A percentile compares a stretch with the other conserved stretches of the same genome.
Conservation (phyloP, 2,113 vertebrate species). For the Struthidea cinerea region DNA sequence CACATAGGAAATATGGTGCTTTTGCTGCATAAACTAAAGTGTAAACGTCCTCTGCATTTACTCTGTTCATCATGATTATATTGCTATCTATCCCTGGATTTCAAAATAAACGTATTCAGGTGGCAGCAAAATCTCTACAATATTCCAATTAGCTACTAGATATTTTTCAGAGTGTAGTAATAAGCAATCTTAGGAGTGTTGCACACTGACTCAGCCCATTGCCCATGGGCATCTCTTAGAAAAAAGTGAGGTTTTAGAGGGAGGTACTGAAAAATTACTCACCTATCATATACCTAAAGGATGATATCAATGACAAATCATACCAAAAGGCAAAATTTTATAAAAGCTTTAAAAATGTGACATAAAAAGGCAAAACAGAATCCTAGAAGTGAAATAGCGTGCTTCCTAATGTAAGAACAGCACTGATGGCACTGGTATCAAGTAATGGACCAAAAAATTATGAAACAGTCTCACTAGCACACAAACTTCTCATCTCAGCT, state of each 20-base stretch:
- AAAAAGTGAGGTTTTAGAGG: background rate
- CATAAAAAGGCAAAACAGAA: background rate
- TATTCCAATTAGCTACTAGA: background rate
- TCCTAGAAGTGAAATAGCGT: background rate
- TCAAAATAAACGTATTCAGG: rapidly evolving
- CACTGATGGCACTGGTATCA: background rate
- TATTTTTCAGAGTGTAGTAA: background rate
- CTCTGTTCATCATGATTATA: background rate
- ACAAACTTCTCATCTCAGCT: background rate
- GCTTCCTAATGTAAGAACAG: background rate
- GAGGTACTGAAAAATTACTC: background rate
- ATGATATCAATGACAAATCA: background rate
- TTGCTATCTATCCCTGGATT: background rate
- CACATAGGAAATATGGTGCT: background rate
- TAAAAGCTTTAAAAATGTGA: background rate
- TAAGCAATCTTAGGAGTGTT: background rate
- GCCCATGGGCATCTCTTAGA: background rate
- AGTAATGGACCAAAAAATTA: background rate
- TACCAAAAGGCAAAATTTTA: background rate
- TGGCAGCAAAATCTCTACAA: background rate
- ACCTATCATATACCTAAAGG: background rate
- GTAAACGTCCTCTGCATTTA: background rate
- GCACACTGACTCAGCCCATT: background rate
- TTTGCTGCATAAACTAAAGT: background rate
- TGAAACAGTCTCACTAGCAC: background rate